A percentile compares a stretch with the other conserved stretches of the same genome.
phyloP scores from a whole-genome alignment of 2,113 vertebrate genomes.

The Bufo bufo region DNA sequence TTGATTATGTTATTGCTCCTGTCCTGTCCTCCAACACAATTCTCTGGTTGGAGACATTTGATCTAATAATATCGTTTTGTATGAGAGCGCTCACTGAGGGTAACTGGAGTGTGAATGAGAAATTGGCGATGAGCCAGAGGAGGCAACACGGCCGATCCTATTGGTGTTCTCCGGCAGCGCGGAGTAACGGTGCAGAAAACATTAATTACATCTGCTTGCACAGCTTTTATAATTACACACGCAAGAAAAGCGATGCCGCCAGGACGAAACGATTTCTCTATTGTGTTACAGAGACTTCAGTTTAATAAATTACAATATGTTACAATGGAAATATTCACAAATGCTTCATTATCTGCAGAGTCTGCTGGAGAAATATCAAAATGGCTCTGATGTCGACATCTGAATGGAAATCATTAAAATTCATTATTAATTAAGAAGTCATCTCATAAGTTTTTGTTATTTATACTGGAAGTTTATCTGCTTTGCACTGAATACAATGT shows the following conservation, averaged over 20 bases:
- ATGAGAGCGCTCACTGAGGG: neutral
- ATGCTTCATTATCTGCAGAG: neutral
- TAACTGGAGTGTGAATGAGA: conserved; percentile 24
- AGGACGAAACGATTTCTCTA: neutral
- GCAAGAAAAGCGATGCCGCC: neutral
- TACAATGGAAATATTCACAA: neutral
- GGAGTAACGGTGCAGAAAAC: conserved; percentile 35
- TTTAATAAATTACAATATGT: neutral
- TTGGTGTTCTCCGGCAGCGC: neutral
- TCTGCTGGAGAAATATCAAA: neutral
- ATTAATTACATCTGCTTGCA: conserved; percentile 43
- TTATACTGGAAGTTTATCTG: no score
- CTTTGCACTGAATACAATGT: no score
- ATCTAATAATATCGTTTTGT: conserved; percentile 14
- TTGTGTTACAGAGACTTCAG: neutral
- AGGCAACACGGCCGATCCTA: neutral
- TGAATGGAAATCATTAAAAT: neutral
- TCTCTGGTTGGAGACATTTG: neutral
- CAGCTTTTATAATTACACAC: conserved; percentile 37
- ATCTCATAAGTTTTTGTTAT: no score
- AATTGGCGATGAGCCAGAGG: neutral
- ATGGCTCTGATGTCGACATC: neutral
- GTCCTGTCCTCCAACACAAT: no score
- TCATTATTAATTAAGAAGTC: neutral
- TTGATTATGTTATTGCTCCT: no score